Conservation (phyloP, 2,888 invertebrate species). For the Ennomos erosarius region DNA sequence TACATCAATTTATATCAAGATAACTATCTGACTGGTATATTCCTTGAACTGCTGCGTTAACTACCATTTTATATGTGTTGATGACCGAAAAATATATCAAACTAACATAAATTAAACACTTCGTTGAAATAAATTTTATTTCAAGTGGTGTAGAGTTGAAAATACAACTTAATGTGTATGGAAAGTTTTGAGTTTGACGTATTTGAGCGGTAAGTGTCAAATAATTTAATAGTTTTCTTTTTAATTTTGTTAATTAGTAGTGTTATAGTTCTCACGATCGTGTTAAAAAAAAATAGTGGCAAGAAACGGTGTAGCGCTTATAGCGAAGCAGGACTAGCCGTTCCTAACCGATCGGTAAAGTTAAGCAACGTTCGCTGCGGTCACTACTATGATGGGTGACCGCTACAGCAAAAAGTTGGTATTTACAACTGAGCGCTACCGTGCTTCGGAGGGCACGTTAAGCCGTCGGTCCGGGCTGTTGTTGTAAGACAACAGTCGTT, state of each 20-base stretch:
- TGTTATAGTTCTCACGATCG: slow-evolving; percentile 24
- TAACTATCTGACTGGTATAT: slow-evolving; percentile 39
- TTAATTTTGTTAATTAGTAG: slow-evolving; percentile 4
- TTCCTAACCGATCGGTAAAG: too few relatives aligned
- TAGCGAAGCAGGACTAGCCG: too few relatives aligned
- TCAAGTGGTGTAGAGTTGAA: background rate
- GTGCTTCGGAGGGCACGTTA: too few relatives aligned
- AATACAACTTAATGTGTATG: background rate
- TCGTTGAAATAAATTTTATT: slow-evolving; percentile 2
- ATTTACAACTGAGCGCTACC: too few relatives aligned
- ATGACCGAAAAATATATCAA: slow-evolving; percentile 22
- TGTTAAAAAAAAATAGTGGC: background rate
- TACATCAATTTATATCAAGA: slow-evolving; percentile 42
- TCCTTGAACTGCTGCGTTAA: slow-evolving; percentile 37
- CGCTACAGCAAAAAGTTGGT: too few relatives aligned
- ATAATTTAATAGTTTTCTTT: slow-evolving; percentile 5
- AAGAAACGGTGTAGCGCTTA: too few relatives aligned
- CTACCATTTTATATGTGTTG: slow-evolving; percentile 24
- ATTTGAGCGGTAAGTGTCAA: slow-evolving; percentile 15
- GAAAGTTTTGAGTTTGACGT: background rate
- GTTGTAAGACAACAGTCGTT: too few relatives aligned
- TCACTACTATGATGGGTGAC: too few relatives aligned
- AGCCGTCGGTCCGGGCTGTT: too few relatives aligned
- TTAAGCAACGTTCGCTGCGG: too few relatives aligned
- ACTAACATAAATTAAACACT: slow-evolving; percentile 1